phyloP scores from a whole-genome alignment of 2,888 invertebrate species.

The Tillus elongatus region DNA sequence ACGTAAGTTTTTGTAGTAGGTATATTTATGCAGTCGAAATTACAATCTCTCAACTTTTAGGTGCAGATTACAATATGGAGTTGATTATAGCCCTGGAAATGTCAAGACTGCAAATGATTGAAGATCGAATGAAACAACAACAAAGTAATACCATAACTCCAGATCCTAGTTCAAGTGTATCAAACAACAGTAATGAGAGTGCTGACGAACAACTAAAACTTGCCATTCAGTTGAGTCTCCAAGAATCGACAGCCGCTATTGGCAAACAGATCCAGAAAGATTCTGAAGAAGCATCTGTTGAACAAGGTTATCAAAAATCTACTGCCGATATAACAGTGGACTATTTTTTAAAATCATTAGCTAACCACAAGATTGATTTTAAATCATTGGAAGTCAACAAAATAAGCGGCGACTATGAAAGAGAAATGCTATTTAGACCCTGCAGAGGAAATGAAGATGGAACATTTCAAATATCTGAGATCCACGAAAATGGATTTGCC shows the following conservation, averaged over 20 bases:
- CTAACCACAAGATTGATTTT: slow-evolving; percentile 42
- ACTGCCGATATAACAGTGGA: slow-evolving; percentile 47
- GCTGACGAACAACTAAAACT: slow-evolving; percentile 44
- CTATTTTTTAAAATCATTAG: slow-evolving; percentile 46
- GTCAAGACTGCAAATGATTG: slow-evolving; percentile 57
- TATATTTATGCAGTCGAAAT: no score
- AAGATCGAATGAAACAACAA: slow-evolving; percentile 48
- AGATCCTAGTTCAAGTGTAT: slow-evolving; percentile 38
- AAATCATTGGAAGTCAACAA: slow-evolving; percentile 37
- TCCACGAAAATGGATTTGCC: slow-evolving; percentile 44
- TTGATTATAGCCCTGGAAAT: slow-evolving; percentile 57
- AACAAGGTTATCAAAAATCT: slow-evolving; percentile 35
- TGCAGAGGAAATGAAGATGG: slow-evolving; percentile 45
- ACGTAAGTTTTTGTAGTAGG: slow-evolving; percentile 30
- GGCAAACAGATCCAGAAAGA: slow-evolving; percentile 23
- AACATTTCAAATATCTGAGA: slow-evolving; percentile 46
- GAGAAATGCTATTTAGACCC: slow-evolving; percentile 38
- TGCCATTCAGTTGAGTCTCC: slow-evolving; percentile 47
- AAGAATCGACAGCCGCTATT: slow-evolving; percentile 36
- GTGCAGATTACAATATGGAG: slow-evolving; percentile 51
- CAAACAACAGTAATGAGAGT: slow-evolving; percentile 37
- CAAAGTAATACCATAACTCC: slow-evolving; percentile 32
- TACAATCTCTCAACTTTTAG: no score
- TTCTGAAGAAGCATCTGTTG: slow-evolving; percentile 18
- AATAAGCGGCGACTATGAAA: slow-evolving; percentile 31